Base-by-base conservation (phyloP, 2,888 invertebrate genomes). In the Diarsia brunnea region DNA sequence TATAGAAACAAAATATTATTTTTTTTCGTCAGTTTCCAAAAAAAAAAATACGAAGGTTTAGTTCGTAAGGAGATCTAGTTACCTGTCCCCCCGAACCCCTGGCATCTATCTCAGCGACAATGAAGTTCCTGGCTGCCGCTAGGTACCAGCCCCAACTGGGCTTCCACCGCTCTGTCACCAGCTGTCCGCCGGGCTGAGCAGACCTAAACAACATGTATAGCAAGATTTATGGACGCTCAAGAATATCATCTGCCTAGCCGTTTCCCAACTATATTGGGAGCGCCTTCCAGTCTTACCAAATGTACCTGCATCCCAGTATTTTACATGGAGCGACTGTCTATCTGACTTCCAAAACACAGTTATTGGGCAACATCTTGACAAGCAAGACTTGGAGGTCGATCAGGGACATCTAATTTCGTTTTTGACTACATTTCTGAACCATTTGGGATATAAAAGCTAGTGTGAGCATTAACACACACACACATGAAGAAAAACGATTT, bases 41-140 rank as follows among this genome's bases (percentile, higher is more conserved):
- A n/a, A n/a, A n/a, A n/a, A n/a, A n/a, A n/a, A n/a, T n/a, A n/a
- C n/a, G n/a, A n/a, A n/a, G n/a, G n/a, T n/a, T n/a, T n/a, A n/a
- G n/a, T n/a, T n/a, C n/a, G n/a, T n/a, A n/a, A n/a, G n/a, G n/a
- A n/a, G n/a, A n/a, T n/a, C n/a, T n/a, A 27, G 4, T 38, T 70
- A 96, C 96, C 94, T 96, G 96, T 86, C 97, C 98, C 0, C 98
- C 98, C 3, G 98, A 98, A 11, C 99, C 99, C 53, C 99, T 96
- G 0, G 98, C 99, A 94, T 99, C 99, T 71, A 99, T 98, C 92
- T 98, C 97, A 0, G 98, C 99, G 49, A 98, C 98, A 82, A 99
- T 98, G 91, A 98, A 98, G 92, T 98, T 98, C 84, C 98, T 97
- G 24, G 98, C 97, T 69, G 98, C 98, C 5, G 98, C 97, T 72